phyloP scores from a whole-genome alignment of 2,113 vertebrate genomes.

The Sander lucioperca region DNA sequence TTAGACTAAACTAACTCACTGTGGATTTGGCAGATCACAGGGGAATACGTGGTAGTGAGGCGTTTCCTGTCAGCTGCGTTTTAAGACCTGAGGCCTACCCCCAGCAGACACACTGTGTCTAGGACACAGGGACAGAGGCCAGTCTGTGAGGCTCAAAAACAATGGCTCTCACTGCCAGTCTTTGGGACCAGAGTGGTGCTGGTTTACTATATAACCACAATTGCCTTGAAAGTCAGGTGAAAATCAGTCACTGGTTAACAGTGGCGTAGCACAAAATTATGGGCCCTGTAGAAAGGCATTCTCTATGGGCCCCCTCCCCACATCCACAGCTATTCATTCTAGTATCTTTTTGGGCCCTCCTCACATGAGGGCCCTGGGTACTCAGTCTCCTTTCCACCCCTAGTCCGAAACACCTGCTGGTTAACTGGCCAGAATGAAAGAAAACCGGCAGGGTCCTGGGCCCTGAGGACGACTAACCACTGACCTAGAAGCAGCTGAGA shows the following conservation, averaged over 20 bases:
- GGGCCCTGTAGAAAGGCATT: too few species aligned
- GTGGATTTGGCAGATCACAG: constrained; percentile 23
- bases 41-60: constrained; percentile 38
- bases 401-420: background rate
- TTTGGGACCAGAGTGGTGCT: constrained; percentile 5
- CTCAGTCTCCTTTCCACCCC: too few species aligned
- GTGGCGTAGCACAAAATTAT: too few species aligned
- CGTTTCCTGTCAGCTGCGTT: constrained; percentile 62
- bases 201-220: background rate
- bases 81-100: constrained; percentile 13
- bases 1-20: background rate
- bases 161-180: background rate
- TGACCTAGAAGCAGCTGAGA: constrained; percentile 72
- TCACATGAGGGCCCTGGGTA: too few species aligned
- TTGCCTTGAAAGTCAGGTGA: constrained; percentile 5
- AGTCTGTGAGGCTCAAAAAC: constrained; percentile 62
- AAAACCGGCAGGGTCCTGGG: background rate
- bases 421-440: constrained; percentile 4
- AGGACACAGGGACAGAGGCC: constrained; percentile 40
- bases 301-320: too few species aligned
- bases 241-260: constrained; percentile 11
- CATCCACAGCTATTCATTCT: too few species aligned
- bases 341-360: too few species aligned
- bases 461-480: constrained; percentile 8
- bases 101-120: constrained; percentile 11